Conservation (phyloP, 1,140 invertebrate species). For the Pteromalus puparum region DNA sequence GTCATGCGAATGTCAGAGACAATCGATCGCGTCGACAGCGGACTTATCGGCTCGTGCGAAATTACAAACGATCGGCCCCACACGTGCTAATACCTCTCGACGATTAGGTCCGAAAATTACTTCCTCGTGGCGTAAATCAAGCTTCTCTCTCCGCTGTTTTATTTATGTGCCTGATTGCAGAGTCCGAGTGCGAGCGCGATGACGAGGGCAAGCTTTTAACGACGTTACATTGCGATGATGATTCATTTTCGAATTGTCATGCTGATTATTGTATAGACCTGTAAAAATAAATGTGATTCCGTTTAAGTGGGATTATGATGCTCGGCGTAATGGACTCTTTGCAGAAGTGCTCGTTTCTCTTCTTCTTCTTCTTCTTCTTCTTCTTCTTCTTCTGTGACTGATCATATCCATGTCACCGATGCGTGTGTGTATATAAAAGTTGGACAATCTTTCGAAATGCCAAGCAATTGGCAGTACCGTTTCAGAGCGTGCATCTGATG, state of each 20-base stretch:
- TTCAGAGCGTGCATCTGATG: too few species aligned
- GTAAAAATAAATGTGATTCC: not conserved
- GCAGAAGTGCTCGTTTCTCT: too few species aligned
- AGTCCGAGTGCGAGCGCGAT: not conserved
- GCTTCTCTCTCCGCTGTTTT: not conserved
- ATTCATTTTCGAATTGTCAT: not conserved
- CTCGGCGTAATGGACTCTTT: too few species aligned
- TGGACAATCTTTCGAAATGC: too few species aligned
- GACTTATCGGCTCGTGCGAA: not conserved
- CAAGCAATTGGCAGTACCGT: too few species aligned
- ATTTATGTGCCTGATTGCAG: not conserved
- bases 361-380: too few species aligned
- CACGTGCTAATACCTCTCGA: constrained; percentile 6
- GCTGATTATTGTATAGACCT: not conserved
- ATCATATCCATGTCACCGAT: too few species aligned
- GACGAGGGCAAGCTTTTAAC: not conserved
- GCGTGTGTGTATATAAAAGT: too few species aligned
- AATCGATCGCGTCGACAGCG: constrained; percentile 10
- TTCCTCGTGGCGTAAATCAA: constrained; percentile 24
- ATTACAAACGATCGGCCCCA: constrained; percentile 26
- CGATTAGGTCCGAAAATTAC: constrained; percentile 35
- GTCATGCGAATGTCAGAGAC: constrained; percentile 23
- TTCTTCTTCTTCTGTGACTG: too few species aligned
- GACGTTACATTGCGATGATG: not conserved
- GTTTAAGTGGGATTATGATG: not conserved